A percentile compares a stretch with the other conserved stretches of the same genome.
phyloP scores from a whole-genome alignment of 2,113 vertebrate species.

The Ramphastos sulfuratus region DNA sequence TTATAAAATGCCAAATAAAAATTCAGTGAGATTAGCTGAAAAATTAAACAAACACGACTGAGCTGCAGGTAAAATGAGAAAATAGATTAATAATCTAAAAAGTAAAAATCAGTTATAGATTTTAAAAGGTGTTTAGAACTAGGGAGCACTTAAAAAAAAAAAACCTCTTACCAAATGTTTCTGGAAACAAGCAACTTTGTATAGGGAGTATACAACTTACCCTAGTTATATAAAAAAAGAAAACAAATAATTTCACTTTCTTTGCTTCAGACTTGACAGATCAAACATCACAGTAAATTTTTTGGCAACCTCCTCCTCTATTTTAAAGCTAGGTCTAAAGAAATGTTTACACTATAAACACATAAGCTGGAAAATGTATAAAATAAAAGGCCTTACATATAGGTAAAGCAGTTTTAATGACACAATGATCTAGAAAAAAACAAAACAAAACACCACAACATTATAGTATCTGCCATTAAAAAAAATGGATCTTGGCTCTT shows the following conservation, averaged over 20 bases:
- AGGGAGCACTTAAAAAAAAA: background rate
- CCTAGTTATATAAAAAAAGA: background rate
- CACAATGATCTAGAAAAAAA: background rate
- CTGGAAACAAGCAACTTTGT: background rate
- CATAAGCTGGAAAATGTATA: background rate
- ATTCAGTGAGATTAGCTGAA: background rate
- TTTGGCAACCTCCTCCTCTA: background rate
- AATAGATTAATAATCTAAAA: background rate
- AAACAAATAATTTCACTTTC: background rate
- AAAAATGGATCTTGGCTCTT: background rate
- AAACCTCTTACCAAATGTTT: background rate
- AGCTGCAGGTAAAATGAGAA: background rate
- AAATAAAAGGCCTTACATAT: background rate
- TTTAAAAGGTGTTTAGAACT: background rate
- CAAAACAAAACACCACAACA: too few relatives aligned
- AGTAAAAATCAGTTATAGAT: background rate
- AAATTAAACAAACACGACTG: background rate
- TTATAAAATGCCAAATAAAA: background rate
- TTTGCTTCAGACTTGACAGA: background rate
- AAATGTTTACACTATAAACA: background rate
- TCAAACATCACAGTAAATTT: background rate
- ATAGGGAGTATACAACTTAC: background rate
- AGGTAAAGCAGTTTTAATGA: background rate
- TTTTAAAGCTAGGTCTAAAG: conserved; percentile 17
- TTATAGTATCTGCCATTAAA: background rate